Evolutionary conservation across 2,888 invertebrate species (phyloP), one percentile per base, ranked within the genome.

Genomic region (Tenthredo notha): DNA sequence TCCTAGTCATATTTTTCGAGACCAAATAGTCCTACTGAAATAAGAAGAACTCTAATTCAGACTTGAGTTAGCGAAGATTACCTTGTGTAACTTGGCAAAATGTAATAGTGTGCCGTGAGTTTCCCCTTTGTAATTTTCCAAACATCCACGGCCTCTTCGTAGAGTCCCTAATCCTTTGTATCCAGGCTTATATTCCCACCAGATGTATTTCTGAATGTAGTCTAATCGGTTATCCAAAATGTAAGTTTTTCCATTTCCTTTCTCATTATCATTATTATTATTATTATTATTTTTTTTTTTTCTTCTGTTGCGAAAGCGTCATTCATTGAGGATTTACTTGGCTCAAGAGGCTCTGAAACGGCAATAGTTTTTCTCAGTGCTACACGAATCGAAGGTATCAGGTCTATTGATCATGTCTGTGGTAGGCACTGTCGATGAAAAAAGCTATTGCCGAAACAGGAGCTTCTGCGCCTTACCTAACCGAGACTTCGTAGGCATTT

Each of bases 311-410:
- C 25, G 43, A 43, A 67, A 80, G 65, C 54, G 74, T 84, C 43
- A 65, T 78, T 84, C 65, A 80, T 77, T 18, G 47, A 78, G n/a
- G 65, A 77, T 67, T 61, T 25, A 80, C 80, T 61, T 50, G 84
- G 84, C 25, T 65, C n/a, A 37, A 50, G 67, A 40, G 40, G 40
- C 47, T 37, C 84, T 37, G 77, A 47, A 75, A 65, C 78, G 43
- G 77, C 77, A 29, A 65, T 40, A 47, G 77, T 58, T 80, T 78
- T 50, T 80, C 25, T 18, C 80, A 43, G 61, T 58, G 72, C 21
- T 47, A 50, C 47, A 21, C 25, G 50, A 75, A 75, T 50, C 29
- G 3, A 29, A 47, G 29, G 25, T 50, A 7, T 75, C 54, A 10
- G 6, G n/a, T 77, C 77, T 1, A 43, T 37, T 29, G 61, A 25